Conservation (phyloP, 2,113 vertebrate species). For the Neolamprologus kungweensis region DNA sequence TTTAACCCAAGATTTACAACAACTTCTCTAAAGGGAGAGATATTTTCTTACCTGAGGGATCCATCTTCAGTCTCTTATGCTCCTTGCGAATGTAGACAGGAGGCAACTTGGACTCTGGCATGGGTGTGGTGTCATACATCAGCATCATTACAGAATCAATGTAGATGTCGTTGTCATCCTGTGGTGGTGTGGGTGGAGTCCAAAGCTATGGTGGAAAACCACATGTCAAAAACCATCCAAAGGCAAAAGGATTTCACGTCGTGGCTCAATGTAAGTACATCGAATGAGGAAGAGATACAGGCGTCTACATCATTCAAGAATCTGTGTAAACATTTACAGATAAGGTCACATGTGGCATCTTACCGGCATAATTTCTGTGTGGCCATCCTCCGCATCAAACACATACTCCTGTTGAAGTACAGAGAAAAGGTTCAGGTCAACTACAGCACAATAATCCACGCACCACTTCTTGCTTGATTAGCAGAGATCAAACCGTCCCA, state of each 20-base stretch:
- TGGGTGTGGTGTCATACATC: constrained; percentile 85
- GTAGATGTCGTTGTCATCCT: constrained; percentile 91
- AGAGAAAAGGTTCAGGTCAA: neutral
- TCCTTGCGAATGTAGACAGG: constrained; percentile 87
- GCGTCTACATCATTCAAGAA: neutral
- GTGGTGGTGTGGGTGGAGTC: constrained; percentile 90
- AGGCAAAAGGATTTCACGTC: neutral
- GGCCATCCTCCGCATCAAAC: constrained; percentile 81
- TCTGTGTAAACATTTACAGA: neutral
- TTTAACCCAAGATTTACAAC: neutral
- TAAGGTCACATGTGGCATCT: constrained; percentile 5
- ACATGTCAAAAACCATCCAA: neutral
- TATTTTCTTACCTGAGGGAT: constrained; percentile 73
- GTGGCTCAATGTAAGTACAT: neutral
- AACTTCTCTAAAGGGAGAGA: neutral
- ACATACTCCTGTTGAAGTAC: constrained; percentile 78
- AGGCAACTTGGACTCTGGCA: constrained; percentile 85
- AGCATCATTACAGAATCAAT: constrained; percentile 91
- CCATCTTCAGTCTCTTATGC: constrained; percentile 85
- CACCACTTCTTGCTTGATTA: neutral
- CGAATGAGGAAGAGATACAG: neutral
- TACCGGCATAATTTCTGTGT: constrained; percentile 91
- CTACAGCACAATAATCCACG: neutral
- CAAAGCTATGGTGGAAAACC: constrained; percentile 72
- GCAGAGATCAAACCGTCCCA: neutral